Evolutionary conservation across 2,113 vertebrate genomes (phyloP).

Genomic region (Craseonycteris thonglongyai): DNA sequence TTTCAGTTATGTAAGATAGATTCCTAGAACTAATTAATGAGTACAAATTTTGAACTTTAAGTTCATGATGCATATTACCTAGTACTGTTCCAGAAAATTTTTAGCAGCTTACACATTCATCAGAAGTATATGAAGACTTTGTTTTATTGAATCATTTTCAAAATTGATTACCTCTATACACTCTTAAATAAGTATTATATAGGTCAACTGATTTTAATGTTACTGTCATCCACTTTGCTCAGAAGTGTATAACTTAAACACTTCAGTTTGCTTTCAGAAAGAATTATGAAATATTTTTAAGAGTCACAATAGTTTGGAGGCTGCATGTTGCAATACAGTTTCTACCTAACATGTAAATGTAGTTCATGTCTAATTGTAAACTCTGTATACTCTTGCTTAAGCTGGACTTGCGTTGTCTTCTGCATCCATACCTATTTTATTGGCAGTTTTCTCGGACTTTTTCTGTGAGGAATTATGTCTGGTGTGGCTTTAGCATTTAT

Average conservation of each 20-base stretch:
- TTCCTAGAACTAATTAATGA: neutral
- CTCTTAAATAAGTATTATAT: neutral
- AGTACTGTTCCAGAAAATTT: neutral
- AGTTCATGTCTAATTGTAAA: conserved; percentile 74
- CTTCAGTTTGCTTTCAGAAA: conserved; percentile 3
- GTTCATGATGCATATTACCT: neutral
- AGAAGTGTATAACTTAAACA: neutral
- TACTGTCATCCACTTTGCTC: neutral
- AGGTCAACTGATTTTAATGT: neutral
- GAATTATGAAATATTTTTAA: conserved; percentile 15
- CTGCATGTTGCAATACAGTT: neutral
- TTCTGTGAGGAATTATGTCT: conserved; percentile 74
- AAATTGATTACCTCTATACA: neutral
- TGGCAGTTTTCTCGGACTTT: conserved; percentile 76
- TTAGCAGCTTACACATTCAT: neutral
- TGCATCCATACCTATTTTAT: conserved; percentile 66
- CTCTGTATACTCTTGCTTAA: conserved; percentile 72
- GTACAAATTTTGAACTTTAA: conserved; percentile 16
- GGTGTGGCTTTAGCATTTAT: conserved; percentile 74
- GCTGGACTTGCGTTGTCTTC: conserved; percentile 68
- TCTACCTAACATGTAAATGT: conserved; percentile 69
- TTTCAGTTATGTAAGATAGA: neutral
- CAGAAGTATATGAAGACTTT: neutral
- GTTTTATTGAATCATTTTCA: neutral
- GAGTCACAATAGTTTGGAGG: neutral